phyloP scores from a whole-genome alignment of 2,888 invertebrate genomes.

The Laothoe populi region DNA sequence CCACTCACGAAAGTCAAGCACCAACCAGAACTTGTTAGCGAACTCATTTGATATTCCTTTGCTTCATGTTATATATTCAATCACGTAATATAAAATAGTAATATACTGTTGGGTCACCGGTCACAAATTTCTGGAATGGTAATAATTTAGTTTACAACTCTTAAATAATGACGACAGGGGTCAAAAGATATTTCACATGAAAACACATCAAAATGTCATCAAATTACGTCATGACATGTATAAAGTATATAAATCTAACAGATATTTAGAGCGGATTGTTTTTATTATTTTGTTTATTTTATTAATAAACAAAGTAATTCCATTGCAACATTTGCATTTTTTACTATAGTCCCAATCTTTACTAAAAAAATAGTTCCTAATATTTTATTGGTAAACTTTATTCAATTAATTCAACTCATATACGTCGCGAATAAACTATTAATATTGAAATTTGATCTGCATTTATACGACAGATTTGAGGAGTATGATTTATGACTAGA shows the following conservation, averaged over 20 bases:
- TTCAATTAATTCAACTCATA: slow-evolving; percentile 11
- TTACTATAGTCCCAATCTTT: too few relatives aligned
- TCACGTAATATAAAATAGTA: slow-evolving; percentile 29
- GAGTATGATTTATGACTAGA: not conserved
- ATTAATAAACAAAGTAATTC: too few relatives aligned
- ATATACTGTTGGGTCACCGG: too few relatives aligned
- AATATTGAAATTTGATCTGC: slow-evolving; percentile 21
- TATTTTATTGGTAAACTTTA: not conserved
- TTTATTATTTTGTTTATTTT: too few relatives aligned
- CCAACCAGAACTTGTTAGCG: slow-evolving; percentile 44
- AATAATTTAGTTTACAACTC: not conserved
- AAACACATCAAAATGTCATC: not conserved
- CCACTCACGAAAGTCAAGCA: slow-evolving; percentile 42
- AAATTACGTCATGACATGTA: not conserved
- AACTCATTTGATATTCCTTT: slow-evolving; percentile 54
- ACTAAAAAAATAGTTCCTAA: too few relatives aligned
- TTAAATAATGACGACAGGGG: not conserved
- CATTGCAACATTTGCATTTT: too few relatives aligned
- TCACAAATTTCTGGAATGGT: not conserved
- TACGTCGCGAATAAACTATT: slow-evolving; percentile 7
- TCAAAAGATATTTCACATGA: not conserved
- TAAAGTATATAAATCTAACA: not conserved
- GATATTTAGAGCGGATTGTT: too few relatives aligned
- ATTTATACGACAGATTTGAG: not conserved
- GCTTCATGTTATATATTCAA: slow-evolving; percentile 34